Conservation (phyloP, 2,888 invertebrate genomes). For the Andrena praecox region DNA sequence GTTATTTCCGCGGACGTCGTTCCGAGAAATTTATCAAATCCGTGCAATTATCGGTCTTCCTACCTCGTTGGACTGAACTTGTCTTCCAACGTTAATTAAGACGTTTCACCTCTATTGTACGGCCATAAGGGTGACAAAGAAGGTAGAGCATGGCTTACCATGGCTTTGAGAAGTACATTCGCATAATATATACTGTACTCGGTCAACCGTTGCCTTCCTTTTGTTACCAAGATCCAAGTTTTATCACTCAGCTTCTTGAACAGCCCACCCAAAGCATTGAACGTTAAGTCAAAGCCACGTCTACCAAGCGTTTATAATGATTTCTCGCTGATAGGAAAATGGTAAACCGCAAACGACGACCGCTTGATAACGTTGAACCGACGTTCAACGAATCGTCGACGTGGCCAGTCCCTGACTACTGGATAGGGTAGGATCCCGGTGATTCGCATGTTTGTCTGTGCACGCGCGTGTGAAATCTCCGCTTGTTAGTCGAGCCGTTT, state of each 20-base stretch:
- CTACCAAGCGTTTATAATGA: neutral
- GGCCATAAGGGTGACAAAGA: no score
- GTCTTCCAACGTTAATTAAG: neutral
- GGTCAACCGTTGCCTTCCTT: no score
- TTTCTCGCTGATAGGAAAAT: neutral
- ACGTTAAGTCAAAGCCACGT: neutral
- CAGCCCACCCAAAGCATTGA: neutral
- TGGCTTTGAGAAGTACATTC: no score
- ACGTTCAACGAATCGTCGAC: constrained; percentile 10
- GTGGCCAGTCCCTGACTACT: neutral
- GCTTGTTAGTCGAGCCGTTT: constrained; percentile 66
- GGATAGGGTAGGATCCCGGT: constrained; percentile 19
- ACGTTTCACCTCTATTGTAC: neutral
- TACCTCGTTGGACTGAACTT: neutral
- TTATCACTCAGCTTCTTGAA: no score
- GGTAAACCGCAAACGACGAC: neutral
- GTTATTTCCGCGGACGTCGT: constrained; percentile 56
- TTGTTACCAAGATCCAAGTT: no score
- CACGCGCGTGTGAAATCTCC: constrained; percentile 66
- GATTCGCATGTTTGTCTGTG: constrained; percentile 51
- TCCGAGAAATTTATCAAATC: constrained; percentile 33
- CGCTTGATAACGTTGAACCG: neutral
- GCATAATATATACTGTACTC: no score
- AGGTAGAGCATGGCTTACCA: no score
- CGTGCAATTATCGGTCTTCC: constrained; percentile 25